Evolutionary conservation across 2,113 vertebrate genomes (phyloP).

Genomic region (Bos taurus): DNA sequence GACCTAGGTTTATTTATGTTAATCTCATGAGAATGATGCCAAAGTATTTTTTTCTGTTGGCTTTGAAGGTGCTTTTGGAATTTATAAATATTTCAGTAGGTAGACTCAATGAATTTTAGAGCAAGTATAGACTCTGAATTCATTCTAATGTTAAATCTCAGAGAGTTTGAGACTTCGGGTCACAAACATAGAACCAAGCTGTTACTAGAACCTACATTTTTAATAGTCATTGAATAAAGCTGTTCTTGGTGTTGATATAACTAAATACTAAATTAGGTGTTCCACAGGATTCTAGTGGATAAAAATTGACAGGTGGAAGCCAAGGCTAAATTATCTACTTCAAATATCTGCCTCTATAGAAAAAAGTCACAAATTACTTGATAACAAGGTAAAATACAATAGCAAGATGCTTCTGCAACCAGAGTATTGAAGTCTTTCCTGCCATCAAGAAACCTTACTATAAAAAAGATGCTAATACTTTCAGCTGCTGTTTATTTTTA

Average conservation of each 20-base stretch:
- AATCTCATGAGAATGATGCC: constrained; percentile 26
- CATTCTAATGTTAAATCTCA: neutral
- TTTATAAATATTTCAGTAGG: constrained; percentile 46
- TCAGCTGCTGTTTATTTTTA: neutral
- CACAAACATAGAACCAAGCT: neutral
- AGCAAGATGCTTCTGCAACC: neutral
- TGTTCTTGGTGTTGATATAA: neutral
- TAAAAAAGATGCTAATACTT: neutral
- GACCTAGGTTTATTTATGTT: constrained; percentile 34
- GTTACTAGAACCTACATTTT: neutral
- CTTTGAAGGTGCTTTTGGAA: neutral
- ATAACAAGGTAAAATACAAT: neutral
- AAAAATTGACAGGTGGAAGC: neutral
- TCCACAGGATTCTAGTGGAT: neutral
- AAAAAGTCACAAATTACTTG: neutral
- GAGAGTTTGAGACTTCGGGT: neutral
- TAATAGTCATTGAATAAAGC: neutral
- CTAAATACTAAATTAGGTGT: neutral
- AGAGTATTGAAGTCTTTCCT: neutral
- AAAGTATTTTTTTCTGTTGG: constrained; percentile 3
- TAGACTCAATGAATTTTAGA: constrained; percentile 27
- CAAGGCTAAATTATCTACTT: neutral
- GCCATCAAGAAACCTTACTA: neutral
- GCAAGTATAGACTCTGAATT: neutral
- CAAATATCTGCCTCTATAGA: neutral